Evolutionary conservation across 2,113 vertebrate species (phyloP), one percentile per base, ranked within the genome.

Genomic region (Reinhardtius hippoglossoides): DNA sequence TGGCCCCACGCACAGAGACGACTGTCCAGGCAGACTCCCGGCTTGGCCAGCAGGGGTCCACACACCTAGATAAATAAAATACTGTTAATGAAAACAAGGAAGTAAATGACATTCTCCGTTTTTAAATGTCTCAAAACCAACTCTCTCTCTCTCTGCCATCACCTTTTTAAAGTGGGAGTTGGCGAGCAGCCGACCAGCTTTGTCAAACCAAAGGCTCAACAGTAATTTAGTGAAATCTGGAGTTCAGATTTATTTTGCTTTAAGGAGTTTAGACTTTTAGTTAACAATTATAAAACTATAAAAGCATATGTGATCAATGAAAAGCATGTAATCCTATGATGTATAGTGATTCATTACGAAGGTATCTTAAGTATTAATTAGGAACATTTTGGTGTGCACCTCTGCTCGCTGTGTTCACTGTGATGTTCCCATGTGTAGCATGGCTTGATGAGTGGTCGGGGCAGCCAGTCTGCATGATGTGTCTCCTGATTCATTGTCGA

Each of bases 391-490:
- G 60, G 83, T 88, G 87, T 90, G 80, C 71, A 84, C 85, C 84
- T 83, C 89, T 90, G 89, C 89, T 90, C 23, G 81, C 88, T 85
- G 79, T 74, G 61, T 77, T 77, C 74, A 48, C 85, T 91, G 88
- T 88, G 83, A 83, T 55, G 70, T 82, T 78, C 81, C 85, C 81
- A 44, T 27, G 26, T 90, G 85, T 76, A 75, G 92, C 92, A 91
- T 93, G 90, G 90, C 92, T 90, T 90, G 46, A 63, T 81, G 73
- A 84, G 85, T 83, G 77, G 79, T 82, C 82, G 31, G 74, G 0
- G 73, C 74, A 76, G 57, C 80, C 9, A 23, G 76, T 75, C 82
- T 87, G 89, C 88, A 91, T 91, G 91, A 86, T 62, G 70, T 76
- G 40, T 81, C 75, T 67, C 73, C 73, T 67, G 75, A 87, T 65